A percentile compares a stretch with the other conserved stretches of the same genome.
Conservation (phyloP, 2,113 vertebrate genomes). For the Cavia porcellus region DNA sequence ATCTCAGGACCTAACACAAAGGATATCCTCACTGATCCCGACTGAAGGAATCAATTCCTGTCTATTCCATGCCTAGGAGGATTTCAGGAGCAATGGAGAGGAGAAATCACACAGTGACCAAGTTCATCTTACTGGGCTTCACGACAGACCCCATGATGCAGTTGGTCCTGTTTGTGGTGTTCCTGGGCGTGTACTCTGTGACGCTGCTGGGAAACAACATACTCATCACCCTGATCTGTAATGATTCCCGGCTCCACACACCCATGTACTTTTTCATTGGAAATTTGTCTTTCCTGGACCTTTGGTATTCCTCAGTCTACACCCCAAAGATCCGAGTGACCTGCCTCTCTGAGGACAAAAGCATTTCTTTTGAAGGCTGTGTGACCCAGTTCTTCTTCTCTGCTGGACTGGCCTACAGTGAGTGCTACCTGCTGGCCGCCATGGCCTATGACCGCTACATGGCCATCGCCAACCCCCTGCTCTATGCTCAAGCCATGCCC, state of each 20-base stretch:
- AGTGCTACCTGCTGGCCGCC: conserved; percentile 69
- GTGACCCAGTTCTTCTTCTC: conserved; percentile 71
- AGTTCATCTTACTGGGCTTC: conserved; percentile 80
- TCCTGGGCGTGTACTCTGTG: conserved; percentile 65
- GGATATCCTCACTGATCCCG: fast-evolving
- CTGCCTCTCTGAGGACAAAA: conserved; percentile 69
- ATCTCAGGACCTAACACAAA: neutral
- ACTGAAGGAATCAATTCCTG: neutral
- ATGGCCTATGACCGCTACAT: conserved; percentile 74
- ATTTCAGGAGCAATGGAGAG: neutral
- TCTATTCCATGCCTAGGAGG: neutral
- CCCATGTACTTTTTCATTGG: too few relatives aligned
- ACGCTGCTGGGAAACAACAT: conserved; percentile 22
- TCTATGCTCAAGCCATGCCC: conserved; percentile 69
- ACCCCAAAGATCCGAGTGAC: conserved; percentile 63
- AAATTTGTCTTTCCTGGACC: conserved; percentile 61
- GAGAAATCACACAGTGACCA: neutral
- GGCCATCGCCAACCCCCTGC: conserved; percentile 70
- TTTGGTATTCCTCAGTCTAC: conserved; percentile 60
- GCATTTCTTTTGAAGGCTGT: conserved; percentile 71
- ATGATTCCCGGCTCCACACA: too few relatives aligned
- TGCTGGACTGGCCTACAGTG: conserved; percentile 19
- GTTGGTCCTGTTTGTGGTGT: conserved; percentile 70
- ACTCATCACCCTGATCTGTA: too few relatives aligned
- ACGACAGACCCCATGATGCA: conserved; percentile 23